These are phyloP conservation scores for Puma concolor DNA, from an alignment of 2,113 vertebrate genomes.

Conservation along the genomic window DNA sequence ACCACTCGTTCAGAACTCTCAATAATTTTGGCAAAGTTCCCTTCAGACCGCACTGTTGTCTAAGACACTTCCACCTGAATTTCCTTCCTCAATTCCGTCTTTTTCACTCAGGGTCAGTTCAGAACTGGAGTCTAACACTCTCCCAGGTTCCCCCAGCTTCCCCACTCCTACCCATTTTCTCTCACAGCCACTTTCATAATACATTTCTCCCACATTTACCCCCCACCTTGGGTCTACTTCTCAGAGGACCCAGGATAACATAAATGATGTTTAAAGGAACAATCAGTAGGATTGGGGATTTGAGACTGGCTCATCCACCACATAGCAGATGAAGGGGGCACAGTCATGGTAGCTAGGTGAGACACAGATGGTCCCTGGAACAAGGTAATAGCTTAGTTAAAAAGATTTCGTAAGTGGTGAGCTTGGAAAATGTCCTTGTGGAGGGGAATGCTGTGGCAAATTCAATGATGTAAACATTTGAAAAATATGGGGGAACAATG, in stretches of 20 bases:
- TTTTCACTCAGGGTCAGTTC: not conserved
- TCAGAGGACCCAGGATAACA: not conserved
- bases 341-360: not conserved
- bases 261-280: not conserved
- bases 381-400: not conserved
- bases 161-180: not conserved
- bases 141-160: not conserved
- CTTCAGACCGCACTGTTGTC: not conserved
- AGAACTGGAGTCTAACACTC: no score
- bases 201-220: not conserved
- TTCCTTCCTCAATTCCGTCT: not conserved
- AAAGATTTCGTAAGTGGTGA: not conserved
- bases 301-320: not conserved
- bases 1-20: not conserved
- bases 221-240: not conserved
- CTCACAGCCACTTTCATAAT: not conserved
- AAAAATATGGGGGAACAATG: not conserved
- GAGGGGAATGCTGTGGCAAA: not conserved
- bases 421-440: not conserved
- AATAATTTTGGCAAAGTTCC: not conserved
- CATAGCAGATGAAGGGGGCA: not conserved
- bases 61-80: not conserved
- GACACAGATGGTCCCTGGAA: not conserved
- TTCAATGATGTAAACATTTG: not conserved
- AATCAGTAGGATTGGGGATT: not conserved